These are phyloP conservation scores for Mionectes macconnelli DNA, from an alignment of 2,113 vertebrate species.

Conservation along the genomic window DNA sequence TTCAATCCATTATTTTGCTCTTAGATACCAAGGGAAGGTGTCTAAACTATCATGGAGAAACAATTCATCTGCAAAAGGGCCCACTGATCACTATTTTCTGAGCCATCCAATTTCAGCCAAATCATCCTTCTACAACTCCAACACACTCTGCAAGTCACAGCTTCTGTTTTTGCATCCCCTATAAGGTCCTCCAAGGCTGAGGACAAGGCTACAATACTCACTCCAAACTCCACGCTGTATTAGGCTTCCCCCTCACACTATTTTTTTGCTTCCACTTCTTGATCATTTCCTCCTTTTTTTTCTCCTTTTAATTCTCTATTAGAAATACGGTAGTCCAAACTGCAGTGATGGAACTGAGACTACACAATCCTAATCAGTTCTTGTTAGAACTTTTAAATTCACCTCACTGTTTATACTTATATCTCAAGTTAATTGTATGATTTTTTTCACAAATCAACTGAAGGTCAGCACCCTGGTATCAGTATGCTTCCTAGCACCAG, in stretches of 20 bases:
- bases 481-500: neutral
- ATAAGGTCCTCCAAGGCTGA: neutral
- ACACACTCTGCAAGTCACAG: neutral
- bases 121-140: neutral
- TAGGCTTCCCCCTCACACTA: neutral
- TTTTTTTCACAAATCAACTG: neutral
- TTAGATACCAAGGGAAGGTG: neutral
- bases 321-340: neutral
- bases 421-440: neutral
- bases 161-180: neutral
- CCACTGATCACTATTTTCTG: neutral
- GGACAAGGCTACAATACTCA: neutral
- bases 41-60: neutral
- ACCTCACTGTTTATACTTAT: neutral
- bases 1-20: neutral
- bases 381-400: neutral
- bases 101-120: neutral
- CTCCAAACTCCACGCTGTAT: neutral
- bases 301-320: neutral
- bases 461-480: neutral
- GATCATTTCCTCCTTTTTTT: neutral
- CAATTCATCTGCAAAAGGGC: neutral
- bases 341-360: fast-evolving
- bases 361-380: neutral
- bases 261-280: neutral